Evolutionary conservation across 2,797 vertebrate genomes (phyloP), one percentile per base, ranked within the genome.

Genomic region (Eospalax fontanierii): DNA sequence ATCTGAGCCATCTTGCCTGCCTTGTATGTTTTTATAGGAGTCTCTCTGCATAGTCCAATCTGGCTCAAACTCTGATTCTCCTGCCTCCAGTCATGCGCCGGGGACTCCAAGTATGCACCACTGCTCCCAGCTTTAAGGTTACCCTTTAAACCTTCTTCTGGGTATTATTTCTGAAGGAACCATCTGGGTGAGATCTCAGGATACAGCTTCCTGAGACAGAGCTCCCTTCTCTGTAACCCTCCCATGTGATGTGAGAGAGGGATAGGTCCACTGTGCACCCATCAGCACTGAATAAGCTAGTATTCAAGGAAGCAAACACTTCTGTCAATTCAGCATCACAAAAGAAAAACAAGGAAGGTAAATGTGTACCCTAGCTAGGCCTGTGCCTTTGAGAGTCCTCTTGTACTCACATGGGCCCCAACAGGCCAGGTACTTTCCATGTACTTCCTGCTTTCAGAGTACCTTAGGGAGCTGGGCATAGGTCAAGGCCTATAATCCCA

Each of bases 401-500:
- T 66, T 40, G 75, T 46, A 68, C 59, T 66, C 7, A 0, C 4
- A 0, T 0, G 16, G 66, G 40, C 43, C 75, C 1, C 1, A 80
- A 1, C 11, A 0, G 1, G 1, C 9, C 50, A 54, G 50, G 50
- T 10, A 14, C 50, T 54, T 54, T 6, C 61, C 16, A 71, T 4
- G n/a, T 7, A 5, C 63, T 68, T 68, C 63, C 40, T 50, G 24
- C 0, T 0, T 30, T 43, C 40, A 38, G 82, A 0, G 1, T 21
- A 5, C 0, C 0, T 0, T 4, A 3, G 28, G 59, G 66, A 33
- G 33, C 16, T 6, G 33, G 66, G 33, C 66, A 70, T n/a, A 30
- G 30, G 33, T 2, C 50, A 54, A 70, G 15, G 16, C 33, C 30
- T 70, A 12, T 35, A 33, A 70, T 18, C 66, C 33, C 33, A 70